Base-by-base conservation (phyloP, 2,888 invertebrate genomes). In the Volucella zonaria region DNA sequence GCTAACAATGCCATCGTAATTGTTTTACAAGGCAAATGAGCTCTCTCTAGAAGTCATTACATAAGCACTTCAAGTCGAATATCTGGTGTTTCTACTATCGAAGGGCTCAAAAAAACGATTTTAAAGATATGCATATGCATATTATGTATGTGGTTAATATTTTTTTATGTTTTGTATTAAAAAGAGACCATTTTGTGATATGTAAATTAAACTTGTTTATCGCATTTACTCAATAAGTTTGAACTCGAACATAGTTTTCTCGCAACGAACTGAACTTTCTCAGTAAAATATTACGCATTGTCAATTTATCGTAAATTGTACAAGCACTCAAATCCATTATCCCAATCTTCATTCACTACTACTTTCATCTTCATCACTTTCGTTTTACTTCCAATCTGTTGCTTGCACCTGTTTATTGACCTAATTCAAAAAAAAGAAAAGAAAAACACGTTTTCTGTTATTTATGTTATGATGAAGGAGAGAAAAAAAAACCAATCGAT, bases 341-440 rank as follows among this genome's bases (percentile, higher is more conserved):
- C 66, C 74, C 56, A 74, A 78, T 79, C 79, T 83, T 79, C 51
- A 71, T 66, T 76, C 59, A 74, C 71, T 47, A 71, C 76, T 49
- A 71, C 82, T 83, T 83, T 83, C 82, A 83, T 83, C 82, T 79
- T 83, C 82, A 83, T 79, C 82, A 79, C 79, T 83, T 83, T 83
- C 82, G 79, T 83, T 83, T 83, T 82, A 74, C 74, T 78, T 83
- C 59, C 82, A 79, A 83, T 83, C 59, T 74, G 52, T 74, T 79
- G 82, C 79, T 64, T 79, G 74, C 82, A 83, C 82, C 82, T 83
- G 82, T 83, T 71, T 70, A 70, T 66, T 78, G 82, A 79, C 82
- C 82, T 59, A 83, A 75, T 83, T 83, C 56, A 51, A 67, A 62
- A 31, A 15, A 75, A 83, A 83, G 40, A 51, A 56, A 62, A 31